Evolutionary conservation across 2,113 vertebrate species (phyloP), one percentile per base, ranked within the genome.

Genomic region (Coturnix japonica): DNA sequence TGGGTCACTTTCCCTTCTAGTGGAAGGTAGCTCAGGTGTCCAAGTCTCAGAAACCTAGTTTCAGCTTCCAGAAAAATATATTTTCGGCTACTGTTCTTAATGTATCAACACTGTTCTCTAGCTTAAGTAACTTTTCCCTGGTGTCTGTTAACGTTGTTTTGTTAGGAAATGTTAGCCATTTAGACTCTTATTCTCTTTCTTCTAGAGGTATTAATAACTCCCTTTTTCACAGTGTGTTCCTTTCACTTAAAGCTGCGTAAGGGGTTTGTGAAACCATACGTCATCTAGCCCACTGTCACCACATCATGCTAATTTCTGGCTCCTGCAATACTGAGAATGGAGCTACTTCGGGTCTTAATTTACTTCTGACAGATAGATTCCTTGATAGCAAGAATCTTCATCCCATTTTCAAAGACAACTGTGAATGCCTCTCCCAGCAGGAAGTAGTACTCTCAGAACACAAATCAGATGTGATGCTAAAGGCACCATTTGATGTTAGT

Each of bases 391-490:
- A 80, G 20, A 85, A 66, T 77, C 60, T 85, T 89, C 22, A 63
- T 66, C 22, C 33, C 54, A 1, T 46, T 91, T 89, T 89, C 72
- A 91, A 87, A 94, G 80, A n/a, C 0, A 2, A 18, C 30, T 2
- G 0, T 53, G 78, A 75, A n/a, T 87, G 63, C 54, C 16, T 89
- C 59, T 89, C 54, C 81, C 81, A 47, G 31, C 14, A 37, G 86
- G 66, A 81, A 41, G 26, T 1, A 73, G 87, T 75, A 35, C 61
- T 85, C 51, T 90, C 30, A 35, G 77, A 65, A 53, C 1, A 2
- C 23, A 87, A 61, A 84, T 70, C 66, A 87, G 89, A 89, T 90
- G 64, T 70, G 75, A 82, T 89, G n/a, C 35, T 89, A 61, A 92
- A 87, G 59, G 41, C 26, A 35, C 21, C 49, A 25, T 93, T 65